Base-by-base conservation (phyloP, 2,113 vertebrate genomes). In the Lampris incognitus region DNA sequence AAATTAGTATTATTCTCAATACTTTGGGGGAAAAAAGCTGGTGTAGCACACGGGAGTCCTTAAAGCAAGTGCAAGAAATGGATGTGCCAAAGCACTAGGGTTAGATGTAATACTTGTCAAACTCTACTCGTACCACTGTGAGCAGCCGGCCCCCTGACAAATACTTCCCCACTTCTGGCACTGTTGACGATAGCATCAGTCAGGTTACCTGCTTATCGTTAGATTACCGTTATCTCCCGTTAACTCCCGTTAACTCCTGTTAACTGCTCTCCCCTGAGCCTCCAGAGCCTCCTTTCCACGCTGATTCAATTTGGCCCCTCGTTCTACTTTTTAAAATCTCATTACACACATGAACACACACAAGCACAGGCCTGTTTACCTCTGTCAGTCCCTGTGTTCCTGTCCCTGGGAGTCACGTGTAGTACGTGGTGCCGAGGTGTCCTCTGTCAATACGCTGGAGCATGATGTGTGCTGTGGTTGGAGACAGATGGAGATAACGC, bases 241-340 rank as follows among this genome's bases (percentile, higher is more conserved):
- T 54, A 54, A 54, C 64, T 78, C 42, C 66, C 78, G 69, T 76
- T 79, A 84, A 81, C 81, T 7, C 61, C 80, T 72, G 59, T 24
- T 24, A 24, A 24, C 24, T 24, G 24, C 24, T 24, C 65, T 5
- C 69, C 84, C 56, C 55, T 46, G 60, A 84, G 72, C 42, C 58
- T 69, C 63, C 52, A 69, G 84, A 57, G 66, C 74, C 73, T 78
- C 13, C 64, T 40, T 37, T 86, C 79, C 66, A 69, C 66, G 0
- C 74, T 83, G 76, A 90, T 92, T 79, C 49, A 69, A 88, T 90
- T 89, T 81, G 61, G 24, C 71, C 56, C 41, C 74, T 85, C 75
- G 71, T 85, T 89, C 69, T 82, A 41, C 78, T 84, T 82, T 86
- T 90, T 74, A 61, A 83, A 89, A 87, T 89, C 76, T 13, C 55